Evolutionary conservation across 2,113 vertebrate species (phyloP).

Genomic region (Alosa alosa): DNA sequence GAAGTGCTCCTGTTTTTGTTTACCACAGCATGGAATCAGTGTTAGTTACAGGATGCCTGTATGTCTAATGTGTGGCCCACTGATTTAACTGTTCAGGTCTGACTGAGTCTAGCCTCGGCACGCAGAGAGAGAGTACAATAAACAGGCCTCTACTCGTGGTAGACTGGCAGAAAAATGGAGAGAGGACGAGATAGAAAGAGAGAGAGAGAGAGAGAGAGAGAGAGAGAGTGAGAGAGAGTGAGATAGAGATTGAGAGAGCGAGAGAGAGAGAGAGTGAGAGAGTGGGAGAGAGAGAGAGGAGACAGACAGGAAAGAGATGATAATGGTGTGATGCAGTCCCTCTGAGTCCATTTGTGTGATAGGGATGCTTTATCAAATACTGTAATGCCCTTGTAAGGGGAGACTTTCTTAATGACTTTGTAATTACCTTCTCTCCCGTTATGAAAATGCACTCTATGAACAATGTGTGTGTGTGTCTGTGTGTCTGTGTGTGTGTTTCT

Average conservation of each 20-base stretch:
- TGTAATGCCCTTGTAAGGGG: slow-evolving; percentile 54
- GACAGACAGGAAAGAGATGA: slow-evolving; percentile 19
- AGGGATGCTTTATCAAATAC: slow-evolving; percentile 41
- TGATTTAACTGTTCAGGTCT: neutral
- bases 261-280: slow-evolving; percentile 54
- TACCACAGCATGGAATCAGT: neutral
- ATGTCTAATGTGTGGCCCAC: neutral
- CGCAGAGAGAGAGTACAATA: neutral
- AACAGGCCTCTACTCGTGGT: neutral
- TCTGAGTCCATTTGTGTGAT: slow-evolving; percentile 49
- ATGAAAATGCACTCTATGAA: slow-evolving; percentile 29
- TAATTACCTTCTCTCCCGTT: slow-evolving; percentile 56
- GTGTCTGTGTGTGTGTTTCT: neutral
- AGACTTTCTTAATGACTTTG: slow-evolving; percentile 59
- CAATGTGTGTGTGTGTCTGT: slow-evolving; percentile 9
- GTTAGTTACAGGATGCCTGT: neutral
- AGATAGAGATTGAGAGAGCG: slow-evolving; percentile 41
- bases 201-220: too few species aligned
- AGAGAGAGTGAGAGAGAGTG: neutral
- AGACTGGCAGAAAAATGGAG: neutral
- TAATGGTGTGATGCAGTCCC: slow-evolving; percentile 51
- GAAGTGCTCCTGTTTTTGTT: neutral
- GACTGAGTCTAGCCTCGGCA: neutral
- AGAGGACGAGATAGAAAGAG: neutral
- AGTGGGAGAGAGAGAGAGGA: slow-evolving; percentile 39